Percentiles rank a stretch among this genome's conserved stretches.
Conservation (phyloP, 2,113 vertebrate genomes). For the Agapornis roseicollis region DNA sequence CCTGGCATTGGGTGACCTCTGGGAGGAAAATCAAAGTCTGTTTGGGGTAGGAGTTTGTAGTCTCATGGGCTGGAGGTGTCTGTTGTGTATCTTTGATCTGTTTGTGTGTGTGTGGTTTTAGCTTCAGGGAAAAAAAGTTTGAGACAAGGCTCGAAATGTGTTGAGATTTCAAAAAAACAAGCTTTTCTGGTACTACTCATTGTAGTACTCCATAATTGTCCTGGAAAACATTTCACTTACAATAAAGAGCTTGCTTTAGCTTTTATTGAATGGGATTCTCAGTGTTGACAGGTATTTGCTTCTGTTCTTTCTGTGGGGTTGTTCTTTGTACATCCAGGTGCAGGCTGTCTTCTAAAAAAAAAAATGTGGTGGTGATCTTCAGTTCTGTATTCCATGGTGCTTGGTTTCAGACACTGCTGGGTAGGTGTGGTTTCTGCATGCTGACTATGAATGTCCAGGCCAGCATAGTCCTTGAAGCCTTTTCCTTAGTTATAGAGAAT, state of each 20-base stretch:
- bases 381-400: background rate
- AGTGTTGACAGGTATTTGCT: background rate
- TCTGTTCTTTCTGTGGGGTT: background rate
- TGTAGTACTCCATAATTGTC: background rate
- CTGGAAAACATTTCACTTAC: background rate
- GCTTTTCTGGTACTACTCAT: background rate
- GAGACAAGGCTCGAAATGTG: background rate
- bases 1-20: background rate
- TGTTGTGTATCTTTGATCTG: background rate
- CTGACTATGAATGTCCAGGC: background rate
- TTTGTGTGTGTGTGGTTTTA: background rate
- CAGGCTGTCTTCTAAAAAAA: background rate
- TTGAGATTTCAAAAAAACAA: background rate
- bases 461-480: background rate
- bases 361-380: background rate
- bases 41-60: background rate
- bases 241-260: background rate
- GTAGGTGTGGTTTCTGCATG: background rate
- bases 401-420: background rate
- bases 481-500: background rate
- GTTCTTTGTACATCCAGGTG: background rate
- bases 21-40: background rate
- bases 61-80: background rate
- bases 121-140: background rate
- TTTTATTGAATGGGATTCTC: background rate